Base-by-base conservation (phyloP, 2,797 vertebrate species). In the Discoglossus pictus region DNA sequence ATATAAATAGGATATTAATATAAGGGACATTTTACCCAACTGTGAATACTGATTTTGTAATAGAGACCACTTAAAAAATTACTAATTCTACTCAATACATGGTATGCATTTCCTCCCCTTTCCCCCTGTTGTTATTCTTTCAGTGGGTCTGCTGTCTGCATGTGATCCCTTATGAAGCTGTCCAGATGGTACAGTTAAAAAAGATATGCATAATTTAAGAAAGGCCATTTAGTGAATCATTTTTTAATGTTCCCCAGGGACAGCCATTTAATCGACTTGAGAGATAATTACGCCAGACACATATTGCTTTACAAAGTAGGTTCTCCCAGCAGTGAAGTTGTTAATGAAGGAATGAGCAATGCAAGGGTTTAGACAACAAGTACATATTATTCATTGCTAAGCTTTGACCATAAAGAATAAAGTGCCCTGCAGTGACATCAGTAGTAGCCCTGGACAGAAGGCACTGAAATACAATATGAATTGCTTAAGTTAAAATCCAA, bases 141-240 rank as follows among this genome's bases (percentile, higher is more conserved):
- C 38, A 18, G 64, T 71, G 43, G 46, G 68, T 59, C 68, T 64
- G 53, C 61, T 64, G 68, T 64, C 68, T 59, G 61, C 48, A 24
- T 59, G 13, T 59, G 53, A 71, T 58, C 61, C 43, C 46, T 23
- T 65, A 43, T 71, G 58, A 81, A 84, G 74, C 65, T 74, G 73
- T 84, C 85, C 85, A 89, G 85, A 88, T 88, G 85, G 85, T 76
- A 79, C 0, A 1, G 84, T 88, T 87, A 89, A 87, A 86, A 76
- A 81, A 76, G 78, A 83, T 78, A 81, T 89, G 80, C 79, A 88
- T 88, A 88, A 90, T 89, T 88, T 88, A 90, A 83, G 78, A 81
- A 80, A 68, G 83, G 85, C 83, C 86, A 88, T 86, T 87, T 79
- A 86, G 74, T 61, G 80, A 84, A 84, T 82, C 81, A 52, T 80